These are phyloP conservation scores for Macrotrachela quadricornifera DNA, from an alignment of 1,140 invertebrate genomes.

Conservation along the genomic window DNA sequence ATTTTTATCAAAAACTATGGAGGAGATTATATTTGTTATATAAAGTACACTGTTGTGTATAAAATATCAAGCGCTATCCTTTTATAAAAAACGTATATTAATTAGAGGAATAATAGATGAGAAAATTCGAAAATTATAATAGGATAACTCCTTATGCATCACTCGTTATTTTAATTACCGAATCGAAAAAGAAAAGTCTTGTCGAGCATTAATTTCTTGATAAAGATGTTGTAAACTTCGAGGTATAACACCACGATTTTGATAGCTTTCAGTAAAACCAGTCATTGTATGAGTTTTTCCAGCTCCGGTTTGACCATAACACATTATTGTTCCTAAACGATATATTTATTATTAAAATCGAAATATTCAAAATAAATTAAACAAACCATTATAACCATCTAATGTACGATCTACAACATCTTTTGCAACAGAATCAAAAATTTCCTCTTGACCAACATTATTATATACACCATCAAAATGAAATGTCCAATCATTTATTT, in stretches of 20 bases:
- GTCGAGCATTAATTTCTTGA: slow-evolving; percentile 21
- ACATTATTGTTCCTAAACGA: slow-evolving; percentile 25
- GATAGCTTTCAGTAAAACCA: slow-evolving; percentile 27
- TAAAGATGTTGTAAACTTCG: slow-evolving; percentile 23
- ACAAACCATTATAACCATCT: slow-evolving; percentile 28
- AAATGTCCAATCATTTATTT: slow-evolving; percentile 30
- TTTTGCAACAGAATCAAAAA: slow-evolving; percentile 20
- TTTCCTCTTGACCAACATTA: slow-evolving; percentile 25
- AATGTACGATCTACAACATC: slow-evolving; percentile 21
- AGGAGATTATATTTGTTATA: too few species aligned
- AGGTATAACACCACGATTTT: slow-evolving; percentile 24
- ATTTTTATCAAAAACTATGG: too few species aligned
- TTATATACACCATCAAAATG: slow-evolving; percentile 26
- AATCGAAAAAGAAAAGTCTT: slow-evolving; percentile 22
- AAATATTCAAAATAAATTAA: not conserved
- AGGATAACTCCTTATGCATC: too few species aligned
- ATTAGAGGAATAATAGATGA: too few species aligned
- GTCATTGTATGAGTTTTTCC: slow-evolving; percentile 30
- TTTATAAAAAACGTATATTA: too few species aligned
- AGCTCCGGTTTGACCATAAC: slow-evolving; percentile 29
- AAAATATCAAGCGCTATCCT: too few species aligned
- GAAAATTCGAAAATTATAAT: too few species aligned
- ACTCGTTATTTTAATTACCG: slow-evolving; percentile 17
- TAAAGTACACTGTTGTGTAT: too few species aligned
- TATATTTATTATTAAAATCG: not conserved